phyloP scores from a whole-genome alignment of 2,113 vertebrate species.

The Ptychochromis oligacanthus region DNA sequence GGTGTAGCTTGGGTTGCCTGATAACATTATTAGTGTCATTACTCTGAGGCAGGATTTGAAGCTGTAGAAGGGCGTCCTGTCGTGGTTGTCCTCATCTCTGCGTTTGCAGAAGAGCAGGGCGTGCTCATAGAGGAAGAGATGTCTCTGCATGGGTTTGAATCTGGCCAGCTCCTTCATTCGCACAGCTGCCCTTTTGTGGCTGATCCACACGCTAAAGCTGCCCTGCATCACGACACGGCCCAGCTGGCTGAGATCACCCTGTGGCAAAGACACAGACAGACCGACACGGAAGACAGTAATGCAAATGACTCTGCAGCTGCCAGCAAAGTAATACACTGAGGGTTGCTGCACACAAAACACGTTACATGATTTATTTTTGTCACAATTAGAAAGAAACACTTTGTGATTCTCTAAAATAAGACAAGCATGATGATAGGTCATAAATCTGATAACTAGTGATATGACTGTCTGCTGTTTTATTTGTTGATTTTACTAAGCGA shows the following conservation, averaged over 20 bases:
- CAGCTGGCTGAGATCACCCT: conserved; percentile 93
- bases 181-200: conserved; percentile 89
- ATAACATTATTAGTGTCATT: conserved; percentile 49
- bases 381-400: background rate
- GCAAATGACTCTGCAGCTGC: background rate
- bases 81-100: conserved; percentile 84
- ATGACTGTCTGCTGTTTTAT: background rate
- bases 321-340: background rate
- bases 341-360: background rate
- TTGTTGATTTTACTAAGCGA: background rate
- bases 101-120: conserved; percentile 96
- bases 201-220: conserved; percentile 94
- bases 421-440: background rate
- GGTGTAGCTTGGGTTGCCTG: background rate
- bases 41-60: conserved; percentile 96
- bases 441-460: background rate
- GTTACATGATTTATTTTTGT: background rate
- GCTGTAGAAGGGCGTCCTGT: conserved; percentile 92
- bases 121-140: conserved; percentile 94
- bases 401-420: background rate
- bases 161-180: conserved; percentile 97
- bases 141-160: conserved; percentile 98
- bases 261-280: conserved; percentile 19
- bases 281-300: background rate
- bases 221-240: conserved; percentile 93